Conservation (phyloP, 1,140 invertebrate genomes). For the Eumeta japonica region DNA sequence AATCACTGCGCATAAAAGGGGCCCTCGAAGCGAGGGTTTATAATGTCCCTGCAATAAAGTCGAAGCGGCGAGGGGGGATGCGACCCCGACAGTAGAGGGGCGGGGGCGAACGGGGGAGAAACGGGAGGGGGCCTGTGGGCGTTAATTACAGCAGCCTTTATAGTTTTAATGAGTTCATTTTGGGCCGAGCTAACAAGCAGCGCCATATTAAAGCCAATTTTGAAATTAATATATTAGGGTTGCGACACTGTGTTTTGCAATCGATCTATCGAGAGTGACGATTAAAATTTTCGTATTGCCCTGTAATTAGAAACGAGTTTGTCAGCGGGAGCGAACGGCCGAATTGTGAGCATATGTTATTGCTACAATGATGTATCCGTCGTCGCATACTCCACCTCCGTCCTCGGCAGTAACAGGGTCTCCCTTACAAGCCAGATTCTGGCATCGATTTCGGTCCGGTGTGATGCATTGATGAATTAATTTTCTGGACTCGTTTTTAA, state of each 20-base stretch:
- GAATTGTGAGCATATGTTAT: no score
- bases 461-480: no score
- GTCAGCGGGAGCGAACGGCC: constrained; percentile 37
- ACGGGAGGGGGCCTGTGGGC: constrained; percentile 23
- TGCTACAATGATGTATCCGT: no score
- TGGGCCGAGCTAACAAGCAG: constrained; percentile 52
- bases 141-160: constrained; percentile 56
- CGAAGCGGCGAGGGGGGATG: neutral
- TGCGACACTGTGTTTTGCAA: constrained; percentile 11
- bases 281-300: constrained; percentile 12
- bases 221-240: constrained; percentile 49
- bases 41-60: constrained; percentile 29
- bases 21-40: constrained; percentile 15
- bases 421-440: no score
- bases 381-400: no score
- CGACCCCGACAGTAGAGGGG: constrained; percentile 16
- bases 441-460: no score
- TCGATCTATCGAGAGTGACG: no score
- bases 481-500: no score
- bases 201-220: constrained; percentile 56
- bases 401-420: no score
- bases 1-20: constrained; percentile 32
- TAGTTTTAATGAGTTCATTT: constrained; percentile 58
- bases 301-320: constrained; percentile 30
- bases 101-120: constrained; percentile 11